These are phyloP conservation scores for Dendronephthya gigantea DNA, from an alignment of 64 coral and sea anemone species.

Conservation along the genomic window DNA sequence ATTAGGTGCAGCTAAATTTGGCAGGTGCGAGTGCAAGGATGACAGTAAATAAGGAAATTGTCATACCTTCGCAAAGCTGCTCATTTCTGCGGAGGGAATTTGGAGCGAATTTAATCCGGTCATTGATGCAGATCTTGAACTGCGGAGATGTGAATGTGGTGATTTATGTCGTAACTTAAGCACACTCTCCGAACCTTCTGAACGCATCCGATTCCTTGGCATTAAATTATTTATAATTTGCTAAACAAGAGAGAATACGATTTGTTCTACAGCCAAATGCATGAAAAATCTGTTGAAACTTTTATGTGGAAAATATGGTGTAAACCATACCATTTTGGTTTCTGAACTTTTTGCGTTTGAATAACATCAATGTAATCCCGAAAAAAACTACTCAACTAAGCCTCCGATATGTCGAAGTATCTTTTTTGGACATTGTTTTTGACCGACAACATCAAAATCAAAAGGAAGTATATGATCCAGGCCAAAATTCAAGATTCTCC, in stretches of 20 bases:
- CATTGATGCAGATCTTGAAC: constrained; percentile 18
- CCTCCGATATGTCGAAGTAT: too few relatives aligned
- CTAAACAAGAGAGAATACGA: constrained; percentile 13
- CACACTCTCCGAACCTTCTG: neutral
- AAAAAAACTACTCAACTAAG: too few relatives aligned
- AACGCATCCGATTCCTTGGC: neutral
- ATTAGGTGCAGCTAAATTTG: neutral
- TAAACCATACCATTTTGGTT: too few relatives aligned
- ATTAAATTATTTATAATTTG: neutral
- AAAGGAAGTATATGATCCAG: too few relatives aligned
- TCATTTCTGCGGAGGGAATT: neutral
- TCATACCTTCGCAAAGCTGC: constrained; percentile 19
- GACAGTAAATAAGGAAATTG: neutral
- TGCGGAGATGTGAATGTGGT: constrained; percentile 4
- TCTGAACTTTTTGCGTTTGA: too few relatives aligned
- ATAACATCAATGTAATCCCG: too few relatives aligned
- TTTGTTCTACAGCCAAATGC: neutral
- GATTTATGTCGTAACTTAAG: constrained; percentile 6
- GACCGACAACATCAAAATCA: too few relatives aligned
- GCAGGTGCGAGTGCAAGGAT: neutral
- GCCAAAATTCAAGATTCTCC: too few relatives aligned
- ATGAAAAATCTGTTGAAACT: too few relatives aligned
- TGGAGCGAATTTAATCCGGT: neutral
- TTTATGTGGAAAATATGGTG: too few relatives aligned
- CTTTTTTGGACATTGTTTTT: too few relatives aligned